A percentile compares a stretch with the other conserved stretches of the same genome.
These are phyloP conservation scores for Falco peregrinus DNA, from an alignment of 2,797 vertebrate species.

Conservation along the genomic window DNA sequence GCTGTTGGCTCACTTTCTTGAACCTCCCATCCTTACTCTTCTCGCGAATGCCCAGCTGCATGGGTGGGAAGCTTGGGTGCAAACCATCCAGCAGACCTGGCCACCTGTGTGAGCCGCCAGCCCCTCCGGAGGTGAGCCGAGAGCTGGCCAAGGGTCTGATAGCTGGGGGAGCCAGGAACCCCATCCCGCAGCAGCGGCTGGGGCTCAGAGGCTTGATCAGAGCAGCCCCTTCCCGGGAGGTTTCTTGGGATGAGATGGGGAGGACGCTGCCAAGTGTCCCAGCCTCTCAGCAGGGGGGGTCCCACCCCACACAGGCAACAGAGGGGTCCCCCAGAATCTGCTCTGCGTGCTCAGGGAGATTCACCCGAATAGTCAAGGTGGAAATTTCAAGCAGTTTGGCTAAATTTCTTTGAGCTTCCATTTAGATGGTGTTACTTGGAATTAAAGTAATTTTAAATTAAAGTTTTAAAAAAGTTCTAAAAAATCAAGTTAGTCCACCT, in stretches of 20 bases:
- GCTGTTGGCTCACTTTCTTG: not conserved
- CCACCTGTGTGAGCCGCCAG: fast-evolving
- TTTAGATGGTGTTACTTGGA: not conserved
- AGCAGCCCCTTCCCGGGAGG: not conserved
- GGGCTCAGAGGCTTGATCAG: not conserved
- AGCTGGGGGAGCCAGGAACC: not conserved
- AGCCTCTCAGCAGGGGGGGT: fast-evolving
- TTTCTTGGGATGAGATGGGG: not conserved
- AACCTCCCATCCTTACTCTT: not conserved
- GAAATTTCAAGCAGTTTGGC: not conserved
- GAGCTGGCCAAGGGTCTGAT: not conserved
- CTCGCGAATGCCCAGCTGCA: fast-evolving
- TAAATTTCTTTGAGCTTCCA: not conserved
- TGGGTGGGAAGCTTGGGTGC: not conserved
- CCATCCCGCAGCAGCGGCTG: not conserved
- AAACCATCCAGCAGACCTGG: not conserved
- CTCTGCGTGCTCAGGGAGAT: not conserved
- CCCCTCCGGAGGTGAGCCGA: not conserved
- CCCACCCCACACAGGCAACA: not conserved
- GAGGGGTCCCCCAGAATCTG: not conserved
- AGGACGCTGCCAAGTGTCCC: not conserved
- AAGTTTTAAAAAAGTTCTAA: too few relatives aligned
- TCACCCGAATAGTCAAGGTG: not conserved
- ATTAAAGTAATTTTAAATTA: not conserved
- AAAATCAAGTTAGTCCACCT: not conserved